phyloP scores from a whole-genome alignment of 2,797 vertebrate species.

The Nyctibius grandis region DNA sequence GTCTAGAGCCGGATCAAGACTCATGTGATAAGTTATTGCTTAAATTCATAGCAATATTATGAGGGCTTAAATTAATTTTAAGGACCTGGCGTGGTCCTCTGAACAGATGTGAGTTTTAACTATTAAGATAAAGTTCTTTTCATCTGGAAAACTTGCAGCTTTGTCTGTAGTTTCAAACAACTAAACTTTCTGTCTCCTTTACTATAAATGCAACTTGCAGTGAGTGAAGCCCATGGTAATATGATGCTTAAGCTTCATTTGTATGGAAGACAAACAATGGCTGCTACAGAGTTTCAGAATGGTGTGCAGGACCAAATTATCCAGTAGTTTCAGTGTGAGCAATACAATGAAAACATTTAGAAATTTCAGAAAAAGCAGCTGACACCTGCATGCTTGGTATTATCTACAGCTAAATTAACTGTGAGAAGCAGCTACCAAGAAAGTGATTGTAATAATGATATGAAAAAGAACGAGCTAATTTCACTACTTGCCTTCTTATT shows the following conservation, averaged over 20 bases:
- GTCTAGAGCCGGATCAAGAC: neutral
- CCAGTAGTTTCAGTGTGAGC: neutral
- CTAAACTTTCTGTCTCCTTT: neutral
- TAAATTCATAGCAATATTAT: slow-evolving; percentile 2
- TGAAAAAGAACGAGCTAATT: neutral
- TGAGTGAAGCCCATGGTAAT: neutral
- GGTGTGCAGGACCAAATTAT: neutral
- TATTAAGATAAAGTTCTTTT: neutral
- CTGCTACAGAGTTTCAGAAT: neutral
- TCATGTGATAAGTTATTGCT: neutral
- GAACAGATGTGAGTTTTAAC: slow-evolving; percentile 4
- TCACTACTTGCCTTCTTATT: neutral
- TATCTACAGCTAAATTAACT: neutral
- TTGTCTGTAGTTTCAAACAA: neutral
- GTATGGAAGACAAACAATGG: neutral
- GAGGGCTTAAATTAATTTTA: slow-evolving; percentile 10
- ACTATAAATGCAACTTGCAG: neutral
- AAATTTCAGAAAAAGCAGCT: neutral
- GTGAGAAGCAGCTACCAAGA: neutral
- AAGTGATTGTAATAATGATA: neutral
- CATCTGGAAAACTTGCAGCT: neutral
- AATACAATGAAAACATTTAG: neutral
- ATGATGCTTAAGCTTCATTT: neutral
- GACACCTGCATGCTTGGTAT: neutral
- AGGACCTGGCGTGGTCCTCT: neutral